Percentiles rank a stretch among this genome's conserved stretches.
Evolutionary conservation across 2,888 invertebrate genomes (phyloP).

Genomic region (Allophyes oxyacanthae): DNA sequence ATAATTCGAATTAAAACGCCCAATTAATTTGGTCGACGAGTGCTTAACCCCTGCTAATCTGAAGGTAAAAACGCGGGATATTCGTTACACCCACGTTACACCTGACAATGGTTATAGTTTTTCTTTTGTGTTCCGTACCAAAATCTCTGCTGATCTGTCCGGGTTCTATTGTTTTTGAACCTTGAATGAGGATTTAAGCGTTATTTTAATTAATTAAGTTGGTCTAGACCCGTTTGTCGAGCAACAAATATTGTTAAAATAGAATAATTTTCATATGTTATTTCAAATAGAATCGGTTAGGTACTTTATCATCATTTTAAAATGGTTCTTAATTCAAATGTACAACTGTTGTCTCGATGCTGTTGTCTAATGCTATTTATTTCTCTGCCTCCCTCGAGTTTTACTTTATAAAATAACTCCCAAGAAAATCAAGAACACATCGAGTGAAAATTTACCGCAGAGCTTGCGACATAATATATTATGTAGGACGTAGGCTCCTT

Average conservation of each 20-base stretch:
- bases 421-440: slow-evolving; percentile 23
- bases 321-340: background rate
- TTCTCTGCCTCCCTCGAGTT: slow-evolving; percentile 4
- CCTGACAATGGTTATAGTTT: slow-evolving; percentile 19
- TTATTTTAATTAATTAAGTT: slow-evolving; percentile 7
- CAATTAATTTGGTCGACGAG: slow-evolving; percentile 36
- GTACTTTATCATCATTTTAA: background rate
- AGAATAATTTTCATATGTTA: background rate
- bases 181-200: slow-evolving; percentile 8
- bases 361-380: slow-evolving; percentile 1
- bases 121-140: slow-evolving; percentile 7
- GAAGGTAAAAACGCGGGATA: slow-evolving; percentile 22
- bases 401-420: slow-evolving; percentile 24
- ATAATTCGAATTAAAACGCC: slow-evolving; percentile 40
- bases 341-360: too few relatives aligned
- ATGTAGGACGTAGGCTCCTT: slow-evolving; percentile 35
- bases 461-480: slow-evolving; percentile 33
- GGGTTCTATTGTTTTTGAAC: slow-evolving; percentile 11
- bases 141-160: slow-evolving; percentile 6
- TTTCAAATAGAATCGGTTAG: background rate
- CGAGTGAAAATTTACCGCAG: slow-evolving; percentile 20
- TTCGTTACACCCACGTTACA: slow-evolving; percentile 23
- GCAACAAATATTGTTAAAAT: slow-evolving; percentile 1
- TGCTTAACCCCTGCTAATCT: slow-evolving; percentile 37
- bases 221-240: background rate